A percentile compares a stretch with the other conserved stretches of the same genome.
Evolutionary conservation across 2,888 invertebrate genomes (phyloP).

Genomic region (Drosophila fungiperda): DNA sequence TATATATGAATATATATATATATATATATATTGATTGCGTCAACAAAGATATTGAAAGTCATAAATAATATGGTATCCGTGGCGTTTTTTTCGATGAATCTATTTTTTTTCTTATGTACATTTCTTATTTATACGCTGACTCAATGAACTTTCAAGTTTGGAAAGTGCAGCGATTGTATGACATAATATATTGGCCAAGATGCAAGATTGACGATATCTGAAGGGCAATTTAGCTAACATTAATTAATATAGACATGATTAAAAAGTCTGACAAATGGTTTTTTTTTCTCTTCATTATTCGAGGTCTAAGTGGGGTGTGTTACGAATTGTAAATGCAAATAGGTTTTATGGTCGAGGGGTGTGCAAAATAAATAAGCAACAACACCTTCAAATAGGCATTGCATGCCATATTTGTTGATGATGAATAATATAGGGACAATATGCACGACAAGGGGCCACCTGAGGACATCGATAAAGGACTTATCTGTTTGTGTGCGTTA

Average conservation of each 20-base stretch:
- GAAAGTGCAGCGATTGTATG: conserved; percentile 16
- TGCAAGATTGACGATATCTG: conserved; percentile 38
- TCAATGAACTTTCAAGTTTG: conserved; percentile 41
- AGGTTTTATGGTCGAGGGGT: conserved; percentile 44
- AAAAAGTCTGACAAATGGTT: background rate
- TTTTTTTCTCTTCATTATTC: background rate
- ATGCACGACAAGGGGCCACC: conserved; percentile 39
- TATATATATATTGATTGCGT: conserved; percentile 17
- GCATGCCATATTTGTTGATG: conserved; percentile 66
- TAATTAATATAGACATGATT: conserved; percentile 61
- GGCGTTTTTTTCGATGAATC: conserved; percentile 2
- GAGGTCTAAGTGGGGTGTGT: background rate
- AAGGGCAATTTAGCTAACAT: conserved; percentile 50
- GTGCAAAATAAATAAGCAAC: conserved; percentile 48
- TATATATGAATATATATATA: background rate
- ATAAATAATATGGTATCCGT: conserved; percentile 35
- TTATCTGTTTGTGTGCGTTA: background rate
- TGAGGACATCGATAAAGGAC: conserved; percentile 10
- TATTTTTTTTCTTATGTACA: background rate
- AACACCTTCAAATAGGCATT: conserved; percentile 42
- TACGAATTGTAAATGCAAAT: conserved; percentile 67
- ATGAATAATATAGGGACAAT: conserved; percentile 68
- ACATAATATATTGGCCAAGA: conserved; percentile 9
- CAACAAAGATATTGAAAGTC: conserved; percentile 43
- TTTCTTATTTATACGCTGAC: background rate